These are phyloP conservation scores for Isichthys henryi DNA, from an alignment of 2,113 vertebrate species.

Conservation along the genomic window DNA sequence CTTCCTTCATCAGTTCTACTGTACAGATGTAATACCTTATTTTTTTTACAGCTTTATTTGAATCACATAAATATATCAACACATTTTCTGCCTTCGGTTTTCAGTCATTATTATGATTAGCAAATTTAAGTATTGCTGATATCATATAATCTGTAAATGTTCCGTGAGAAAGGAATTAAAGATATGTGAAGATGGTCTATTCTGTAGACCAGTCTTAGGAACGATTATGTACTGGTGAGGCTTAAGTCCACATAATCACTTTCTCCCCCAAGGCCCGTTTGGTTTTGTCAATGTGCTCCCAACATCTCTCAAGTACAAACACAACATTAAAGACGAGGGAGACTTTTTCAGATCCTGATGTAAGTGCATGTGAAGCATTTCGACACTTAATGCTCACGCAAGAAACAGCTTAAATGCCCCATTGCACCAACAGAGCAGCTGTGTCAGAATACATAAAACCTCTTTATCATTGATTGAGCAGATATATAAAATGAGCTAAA, in stretches of 20 bases:
- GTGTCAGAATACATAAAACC: not conserved
- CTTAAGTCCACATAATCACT: not conserved
- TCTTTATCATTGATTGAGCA: not conserved
- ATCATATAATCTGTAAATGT: not conserved
- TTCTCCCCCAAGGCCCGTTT: not conserved
- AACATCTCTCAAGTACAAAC: not conserved
- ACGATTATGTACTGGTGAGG: not conserved
- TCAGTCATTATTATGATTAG: not conserved
- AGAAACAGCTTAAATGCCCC: not conserved
- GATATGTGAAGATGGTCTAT: not conserved
- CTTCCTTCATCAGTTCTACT: not conserved
- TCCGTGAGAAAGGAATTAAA: not conserved
- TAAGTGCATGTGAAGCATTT: not conserved
- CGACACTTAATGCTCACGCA: not conserved
- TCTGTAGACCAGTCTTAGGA: not conserved
- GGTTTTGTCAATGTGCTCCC: not conserved
- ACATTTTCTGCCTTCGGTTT: not conserved
- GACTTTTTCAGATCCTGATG: not conserved
- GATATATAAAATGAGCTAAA: not conserved
- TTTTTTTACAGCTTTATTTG: not conserved
- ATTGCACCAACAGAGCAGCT: not conserved
- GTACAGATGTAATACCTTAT: not conserved
- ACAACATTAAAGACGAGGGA: not conserved
- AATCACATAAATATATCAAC: not conserved
- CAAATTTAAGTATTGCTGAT: not conserved